Evolutionary conservation across 2,797 vertebrate species (phyloP).

Genomic region (Benthosema pterotum): DNA sequence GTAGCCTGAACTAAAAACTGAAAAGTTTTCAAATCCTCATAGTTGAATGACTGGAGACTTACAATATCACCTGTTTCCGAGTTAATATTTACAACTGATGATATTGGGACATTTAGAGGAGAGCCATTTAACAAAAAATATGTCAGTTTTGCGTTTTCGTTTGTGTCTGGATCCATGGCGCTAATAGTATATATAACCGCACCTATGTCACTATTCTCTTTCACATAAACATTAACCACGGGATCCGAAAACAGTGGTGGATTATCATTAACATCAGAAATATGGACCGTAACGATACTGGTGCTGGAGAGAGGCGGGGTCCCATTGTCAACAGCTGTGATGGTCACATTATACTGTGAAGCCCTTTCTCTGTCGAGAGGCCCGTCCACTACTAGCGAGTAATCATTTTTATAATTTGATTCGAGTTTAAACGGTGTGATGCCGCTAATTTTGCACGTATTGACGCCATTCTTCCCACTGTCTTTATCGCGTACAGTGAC

Average conservation of each 20-base stretch:
- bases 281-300: constrained; percentile 44
- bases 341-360: constrained; percentile 80
- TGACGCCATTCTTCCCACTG: constrained; percentile 18
- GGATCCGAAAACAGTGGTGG: constrained; percentile 18
- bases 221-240: background rate
- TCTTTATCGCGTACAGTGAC: constrained; percentile 25
- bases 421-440: constrained; percentile 31
- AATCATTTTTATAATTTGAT: constrained; percentile 21
- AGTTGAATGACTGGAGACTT: no score
- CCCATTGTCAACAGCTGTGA: constrained; percentile 79
- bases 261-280: constrained; percentile 73
- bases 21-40: no score
- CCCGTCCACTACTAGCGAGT: constrained; percentile 15
- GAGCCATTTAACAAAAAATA: no score
- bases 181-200: background rate
- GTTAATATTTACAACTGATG: no score
- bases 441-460: background rate
- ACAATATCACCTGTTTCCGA: no score
- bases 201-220: background rate
- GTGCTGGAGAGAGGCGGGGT: constrained; percentile 39
- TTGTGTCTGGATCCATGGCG: background rate
- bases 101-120: no score
- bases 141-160: no score
- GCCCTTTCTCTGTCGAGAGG: constrained; percentile 73
- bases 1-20: no score